Evolutionary conservation across 30 jellyfish, hydroid and myxozoan genomes (phyloP), one percentile per base, ranked within the genome.

Genomic region (Sanderia malayensis): DNA sequence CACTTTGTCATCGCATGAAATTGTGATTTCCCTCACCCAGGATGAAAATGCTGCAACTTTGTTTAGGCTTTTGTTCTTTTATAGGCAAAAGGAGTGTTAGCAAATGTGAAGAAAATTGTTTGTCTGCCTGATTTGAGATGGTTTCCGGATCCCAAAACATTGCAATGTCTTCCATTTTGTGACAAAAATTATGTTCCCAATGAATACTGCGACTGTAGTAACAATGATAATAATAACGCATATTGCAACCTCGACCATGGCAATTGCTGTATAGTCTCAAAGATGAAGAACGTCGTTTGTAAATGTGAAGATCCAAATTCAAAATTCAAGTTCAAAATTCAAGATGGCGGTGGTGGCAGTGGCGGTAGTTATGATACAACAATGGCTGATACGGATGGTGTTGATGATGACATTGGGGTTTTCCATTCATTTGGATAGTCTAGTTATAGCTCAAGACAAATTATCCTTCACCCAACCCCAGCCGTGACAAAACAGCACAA

Each of bases 171-270:
- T 8, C 31, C 49, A 24, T 72, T 80, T 18, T 90, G 98, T 76
- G 47, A 31, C 1, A 29, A 53, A 21, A 19, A 47, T 4, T 22
- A 21, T 1, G 4, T 46, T 8, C 87, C 84, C 29, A 95, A 90
- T 71, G 83, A 78, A 31, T 19, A 83, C 52, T 90, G 98, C 69
- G 96, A 90, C 58, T 90, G 98, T 59, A 53, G 17, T 23, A 76
- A 82, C 72, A 90, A 90, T 81, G 83, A 71, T 23, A 76, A 82
- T 65, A 90, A 90, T 81, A 90, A 71, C 78, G 62, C 58, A 44
- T 96, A 79, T 45, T 90, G 98, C 44, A 69, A 61, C 76, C 83
- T 76, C 60, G 98, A 90, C 74, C 71, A 81, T 47, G 98, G 98
- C 9, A 95, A 83, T 59, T 90, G 98, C 72, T 90, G 98, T 44